Conservation (phyloP, 2,797 vertebrate genomes). For the Microctenopoma stevenorrisi region DNA sequence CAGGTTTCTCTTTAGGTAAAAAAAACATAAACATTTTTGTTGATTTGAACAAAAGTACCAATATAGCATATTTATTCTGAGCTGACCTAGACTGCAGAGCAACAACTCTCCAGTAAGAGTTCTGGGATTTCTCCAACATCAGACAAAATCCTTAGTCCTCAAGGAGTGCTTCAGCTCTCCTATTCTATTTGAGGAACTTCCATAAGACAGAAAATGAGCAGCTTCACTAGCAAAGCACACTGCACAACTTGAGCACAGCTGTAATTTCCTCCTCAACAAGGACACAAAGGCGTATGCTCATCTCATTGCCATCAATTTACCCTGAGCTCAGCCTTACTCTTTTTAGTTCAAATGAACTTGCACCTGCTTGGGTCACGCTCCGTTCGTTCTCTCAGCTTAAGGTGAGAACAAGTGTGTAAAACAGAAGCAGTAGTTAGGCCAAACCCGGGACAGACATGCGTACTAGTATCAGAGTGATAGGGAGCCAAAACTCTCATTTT, state of each 20-base stretch:
- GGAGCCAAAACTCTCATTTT: background rate
- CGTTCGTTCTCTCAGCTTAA: conserved; percentile 23
- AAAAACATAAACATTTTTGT: background rate
- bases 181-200: conserved; percentile 53
- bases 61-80: conserved; percentile 37
- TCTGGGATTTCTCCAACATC: conserved; percentile 40
- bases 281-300: conserved; percentile 18
- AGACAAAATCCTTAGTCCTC: conserved; percentile 49
- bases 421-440: conserved; percentile 39
- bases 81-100: conserved; percentile 13
- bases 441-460: conserved; percentile 32
- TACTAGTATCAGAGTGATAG: background rate
- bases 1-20: background rate
- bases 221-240: conserved; percentile 28
- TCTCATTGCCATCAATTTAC: conserved; percentile 15
- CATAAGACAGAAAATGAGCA: conserved; percentile 34
- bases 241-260: conserved; percentile 27
- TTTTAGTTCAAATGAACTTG: conserved; percentile 1
- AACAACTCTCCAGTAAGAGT: conserved; percentile 27
- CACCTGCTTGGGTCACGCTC: conserved; percentile 13
- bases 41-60: conserved; percentile 27
- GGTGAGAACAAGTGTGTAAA: conserved; percentile 35
- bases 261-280: conserved; percentile 28
- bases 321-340: conserved; percentile 2
- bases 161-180: conserved; percentile 42